Evolutionary conservation across 2,888 invertebrate genomes (phyloP).

Genomic region (Myathropa florea): DNA sequence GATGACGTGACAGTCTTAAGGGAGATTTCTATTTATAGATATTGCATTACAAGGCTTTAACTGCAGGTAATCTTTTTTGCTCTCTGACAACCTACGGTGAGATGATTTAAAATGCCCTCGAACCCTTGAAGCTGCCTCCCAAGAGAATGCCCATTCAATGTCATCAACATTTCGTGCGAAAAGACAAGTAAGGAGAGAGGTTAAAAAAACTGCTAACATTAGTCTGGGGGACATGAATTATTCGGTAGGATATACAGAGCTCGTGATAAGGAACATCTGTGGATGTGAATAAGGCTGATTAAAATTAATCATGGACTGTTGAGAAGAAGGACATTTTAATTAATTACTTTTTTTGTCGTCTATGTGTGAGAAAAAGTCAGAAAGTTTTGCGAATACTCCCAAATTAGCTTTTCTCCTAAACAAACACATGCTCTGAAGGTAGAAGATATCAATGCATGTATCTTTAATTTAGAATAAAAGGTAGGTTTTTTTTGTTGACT

Average conservation of each 20-base stretch:
- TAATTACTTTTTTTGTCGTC: neutral
- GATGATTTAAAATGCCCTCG: slow-evolving; percentile 30
- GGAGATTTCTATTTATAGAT: slow-evolving; percentile 51
- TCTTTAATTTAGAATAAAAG: neutral
- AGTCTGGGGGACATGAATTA: neutral
- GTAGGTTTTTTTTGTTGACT: neutral
- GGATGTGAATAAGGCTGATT: neutral
- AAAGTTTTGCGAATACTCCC: neutral
- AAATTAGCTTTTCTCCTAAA: neutral
- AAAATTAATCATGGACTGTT: neutral
- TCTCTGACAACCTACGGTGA: neutral
- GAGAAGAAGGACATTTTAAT: neutral
- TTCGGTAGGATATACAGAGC: neutral
- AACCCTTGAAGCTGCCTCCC: neutral
- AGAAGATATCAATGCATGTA: neutral
- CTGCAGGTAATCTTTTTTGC: slow-evolving; percentile 35
- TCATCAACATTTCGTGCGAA: neutral
- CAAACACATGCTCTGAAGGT: neutral
- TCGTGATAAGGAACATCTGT: neutral
- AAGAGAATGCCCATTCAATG: neutral
- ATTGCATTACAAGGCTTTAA: slow-evolving; percentile 47
- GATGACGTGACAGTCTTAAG: slow-evolving; percentile 39
- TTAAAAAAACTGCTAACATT: neutral
- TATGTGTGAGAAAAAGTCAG: neutral
- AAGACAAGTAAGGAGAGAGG: neutral